Evolutionary conservation across 2,888 invertebrate species (phyloP).

Genomic region (Pseudoips prasinana): DNA sequence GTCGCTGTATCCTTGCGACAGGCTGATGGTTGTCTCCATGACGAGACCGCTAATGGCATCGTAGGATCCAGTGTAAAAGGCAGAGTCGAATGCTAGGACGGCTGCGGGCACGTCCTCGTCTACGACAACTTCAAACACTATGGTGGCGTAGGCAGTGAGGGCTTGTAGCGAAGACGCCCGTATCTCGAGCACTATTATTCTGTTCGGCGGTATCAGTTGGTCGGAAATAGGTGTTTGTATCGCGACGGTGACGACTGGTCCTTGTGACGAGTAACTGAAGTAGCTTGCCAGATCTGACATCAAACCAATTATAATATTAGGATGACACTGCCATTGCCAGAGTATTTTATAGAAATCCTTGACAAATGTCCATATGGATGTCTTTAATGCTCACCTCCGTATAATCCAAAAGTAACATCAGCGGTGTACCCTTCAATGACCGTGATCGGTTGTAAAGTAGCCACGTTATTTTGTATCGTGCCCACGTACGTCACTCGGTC

Average conservation of each 20-base stretch:
- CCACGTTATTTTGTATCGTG: slow-evolving; percentile 21
- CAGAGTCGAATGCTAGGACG: slow-evolving; percentile 17
- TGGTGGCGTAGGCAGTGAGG: slow-evolving; percentile 30
- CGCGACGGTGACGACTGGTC: slow-evolving; percentile 12
- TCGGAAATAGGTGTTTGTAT: slow-evolving; percentile 29
- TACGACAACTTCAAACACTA: slow-evolving; percentile 29
- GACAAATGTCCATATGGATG: too few species aligned
- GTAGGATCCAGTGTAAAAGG: slow-evolving; percentile 40
- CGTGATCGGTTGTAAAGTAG: slow-evolving; percentile 31
- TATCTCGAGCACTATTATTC: slow-evolving; percentile 31
- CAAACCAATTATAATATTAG: too few species aligned
- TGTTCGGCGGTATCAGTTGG: slow-evolving; percentile 28
- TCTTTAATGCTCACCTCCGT: too few species aligned
- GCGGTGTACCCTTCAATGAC: slow-evolving; percentile 35
- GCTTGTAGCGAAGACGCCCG: slow-evolving; percentile 31
- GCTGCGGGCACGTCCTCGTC: slow-evolving; percentile 4
- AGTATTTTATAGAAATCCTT: too few species aligned
- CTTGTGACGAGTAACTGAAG: too few species aligned
- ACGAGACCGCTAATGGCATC: slow-evolving; percentile 22
- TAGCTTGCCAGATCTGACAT: too few species aligned
- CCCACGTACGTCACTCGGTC: slow-evolving; percentile 25
- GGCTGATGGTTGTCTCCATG: slow-evolving; percentile 27
- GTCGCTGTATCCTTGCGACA: slow-evolving; percentile 33
- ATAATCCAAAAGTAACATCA: too few species aligned
- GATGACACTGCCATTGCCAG: too few species aligned